These are phyloP conservation scores for Shinisaurus crocodilurus DNA, from an alignment of 2,113 vertebrate species.

Conservation along the genomic window DNA sequence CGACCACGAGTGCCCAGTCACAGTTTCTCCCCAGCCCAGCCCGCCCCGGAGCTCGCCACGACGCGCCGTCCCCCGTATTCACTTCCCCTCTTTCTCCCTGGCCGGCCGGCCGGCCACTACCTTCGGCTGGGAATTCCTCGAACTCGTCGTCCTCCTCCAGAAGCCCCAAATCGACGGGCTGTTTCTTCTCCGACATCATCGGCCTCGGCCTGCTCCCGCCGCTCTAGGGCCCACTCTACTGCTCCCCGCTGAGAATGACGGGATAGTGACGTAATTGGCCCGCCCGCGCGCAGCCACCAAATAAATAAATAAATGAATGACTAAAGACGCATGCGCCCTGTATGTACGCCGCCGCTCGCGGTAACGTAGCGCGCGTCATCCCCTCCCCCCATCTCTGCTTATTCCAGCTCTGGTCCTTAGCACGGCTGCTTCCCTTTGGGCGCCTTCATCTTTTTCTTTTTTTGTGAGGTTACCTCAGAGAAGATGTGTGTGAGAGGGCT, in stretches of 20 bases:
- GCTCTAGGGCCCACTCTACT: background rate
- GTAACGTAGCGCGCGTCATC: accelerated
- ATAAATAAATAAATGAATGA: background rate
- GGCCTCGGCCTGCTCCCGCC: background rate
- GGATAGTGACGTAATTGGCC: background rate
- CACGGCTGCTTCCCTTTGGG: accelerated
- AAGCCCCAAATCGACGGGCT: constrained; percentile 91
- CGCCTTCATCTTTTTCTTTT: too few species aligned
- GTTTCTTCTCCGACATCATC: constrained; percentile 92
- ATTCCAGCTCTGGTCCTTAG: too few species aligned
- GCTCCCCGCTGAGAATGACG: constrained; percentile 32
- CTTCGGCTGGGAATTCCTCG: constrained; percentile 95
- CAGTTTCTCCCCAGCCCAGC: background rate
- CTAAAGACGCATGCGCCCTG: constrained; percentile 32
- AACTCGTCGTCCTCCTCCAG: constrained; percentile 97
- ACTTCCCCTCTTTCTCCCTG: background rate
- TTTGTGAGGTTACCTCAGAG: background rate
- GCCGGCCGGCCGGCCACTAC: constrained; percentile 60
- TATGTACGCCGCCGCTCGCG: background rate
- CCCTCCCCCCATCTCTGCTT: background rate
- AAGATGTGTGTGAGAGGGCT: background rate
- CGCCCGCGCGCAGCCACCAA: accelerated
- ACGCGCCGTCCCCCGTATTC: accelerated
- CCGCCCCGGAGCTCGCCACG: background rate
- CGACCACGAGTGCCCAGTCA: background rate